phyloP scores from a whole-genome alignment of 2,797 vertebrate species.

The Fratercula arctica region DNA sequence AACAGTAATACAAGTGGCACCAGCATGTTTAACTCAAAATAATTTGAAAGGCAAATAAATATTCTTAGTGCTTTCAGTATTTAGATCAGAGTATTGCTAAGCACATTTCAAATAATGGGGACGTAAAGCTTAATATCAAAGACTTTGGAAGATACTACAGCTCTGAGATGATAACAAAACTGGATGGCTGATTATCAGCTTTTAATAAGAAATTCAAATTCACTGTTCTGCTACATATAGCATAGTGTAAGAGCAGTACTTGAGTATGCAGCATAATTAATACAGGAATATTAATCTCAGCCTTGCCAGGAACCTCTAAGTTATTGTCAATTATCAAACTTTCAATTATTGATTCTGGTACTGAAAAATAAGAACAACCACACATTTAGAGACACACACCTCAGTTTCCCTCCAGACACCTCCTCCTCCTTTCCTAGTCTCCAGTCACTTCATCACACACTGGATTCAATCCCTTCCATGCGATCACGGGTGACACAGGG shows the following conservation, averaged over 20 bases:
- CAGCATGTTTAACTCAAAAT: neutral
- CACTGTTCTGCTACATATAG: neutral
- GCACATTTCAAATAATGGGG: neutral
- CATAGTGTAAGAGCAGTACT: neutral
- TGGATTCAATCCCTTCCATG: neutral
- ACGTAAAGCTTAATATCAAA: neutral
- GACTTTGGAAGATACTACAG: neutral
- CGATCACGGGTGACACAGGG: no score
- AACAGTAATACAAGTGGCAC: neutral
- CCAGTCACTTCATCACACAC: fast-evolving
- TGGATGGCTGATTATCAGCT: neutral
- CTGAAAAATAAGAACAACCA: neutral
- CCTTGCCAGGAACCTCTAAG: neutral
- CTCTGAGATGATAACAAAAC: neutral
- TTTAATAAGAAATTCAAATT: neutral
- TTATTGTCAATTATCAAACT: neutral
- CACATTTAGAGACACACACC: neutral
- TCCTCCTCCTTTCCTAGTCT: neutral
- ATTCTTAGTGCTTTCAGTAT: neutral
- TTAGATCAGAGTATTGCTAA: neutral
- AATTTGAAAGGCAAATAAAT: neutral
- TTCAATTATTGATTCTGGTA: neutral
- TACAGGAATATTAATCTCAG: neutral
- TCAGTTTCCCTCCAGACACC: neutral
- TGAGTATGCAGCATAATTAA: neutral